These are phyloP conservation scores for Isoperla grammatica DNA, from an alignment of 2,888 invertebrate species.

Conservation along the genomic window DNA sequence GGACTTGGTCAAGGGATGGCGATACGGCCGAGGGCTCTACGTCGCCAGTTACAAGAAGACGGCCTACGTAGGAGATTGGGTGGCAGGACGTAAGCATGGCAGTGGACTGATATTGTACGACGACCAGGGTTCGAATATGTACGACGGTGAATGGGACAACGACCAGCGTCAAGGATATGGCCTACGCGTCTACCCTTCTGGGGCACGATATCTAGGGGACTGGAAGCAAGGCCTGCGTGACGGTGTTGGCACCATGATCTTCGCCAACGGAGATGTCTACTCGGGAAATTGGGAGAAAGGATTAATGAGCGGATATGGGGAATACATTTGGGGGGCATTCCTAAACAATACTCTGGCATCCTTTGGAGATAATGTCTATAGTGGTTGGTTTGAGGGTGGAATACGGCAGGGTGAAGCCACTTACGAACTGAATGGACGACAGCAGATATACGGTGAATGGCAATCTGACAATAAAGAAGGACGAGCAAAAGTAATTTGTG, in stretches of 20 bases:
- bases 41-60: neutral
- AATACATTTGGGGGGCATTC: slow-evolving; percentile 53
- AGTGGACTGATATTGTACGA: slow-evolving; percentile 35
- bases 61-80: slow-evolving; percentile 44
- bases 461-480: no score
- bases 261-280: slow-evolving; percentile 58
- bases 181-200: slow-evolving; percentile 49
- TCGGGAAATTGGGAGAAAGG: slow-evolving; percentile 55
- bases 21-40: slow-evolving; percentile 43
- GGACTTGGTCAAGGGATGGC: slow-evolving; percentile 50
- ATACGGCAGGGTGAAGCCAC: slow-evolving; percentile 44
- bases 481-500: no score
- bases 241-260: slow-evolving; percentile 56
- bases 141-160: slow-evolving; percentile 45
- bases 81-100: slow-evolving; percentile 42
- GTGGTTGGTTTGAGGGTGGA: slow-evolving; percentile 53
- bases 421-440: no score
- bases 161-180: slow-evolving; percentile 49
- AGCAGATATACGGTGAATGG: no score
- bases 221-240: slow-evolving; percentile 50
- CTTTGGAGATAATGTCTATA: slow-evolving; percentile 49
- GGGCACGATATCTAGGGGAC: slow-evolving; percentile 52
- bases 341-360: slow-evolving; percentile 50
- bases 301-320: slow-evolving; percentile 53
- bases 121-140: slow-evolving; percentile 35